Percentiles rank a stretch among this genome's conserved stretches.
Evolutionary conservation across 35 echinoderm and acorn worm genomes (phyloP).

Genomic region (Holothuria glaberrima): DNA sequence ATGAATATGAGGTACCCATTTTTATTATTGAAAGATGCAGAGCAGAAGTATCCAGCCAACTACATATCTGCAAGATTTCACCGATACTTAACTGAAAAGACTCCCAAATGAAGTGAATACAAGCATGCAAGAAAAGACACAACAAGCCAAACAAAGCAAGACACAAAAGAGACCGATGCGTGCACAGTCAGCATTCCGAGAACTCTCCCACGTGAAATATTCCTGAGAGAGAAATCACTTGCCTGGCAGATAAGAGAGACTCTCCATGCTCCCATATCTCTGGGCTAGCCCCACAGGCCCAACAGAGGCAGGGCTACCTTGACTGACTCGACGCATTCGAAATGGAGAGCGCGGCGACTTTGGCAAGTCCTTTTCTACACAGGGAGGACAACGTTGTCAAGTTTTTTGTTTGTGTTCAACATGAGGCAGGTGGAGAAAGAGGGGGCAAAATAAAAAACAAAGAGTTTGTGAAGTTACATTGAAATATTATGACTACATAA

Average conservation of each 20-base stretch:
- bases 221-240: constrained; percentile 54
- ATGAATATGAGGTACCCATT: too few species aligned
- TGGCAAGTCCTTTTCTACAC: constrained; percentile 67
- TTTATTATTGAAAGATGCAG: too few species aligned
- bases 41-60: too few species aligned
- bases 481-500: too few species aligned
- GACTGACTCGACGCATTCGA: constrained; percentile 88
- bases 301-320: constrained; percentile 81
- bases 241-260: constrained; percentile 92
- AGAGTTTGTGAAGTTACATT: too few species aligned
- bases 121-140: constrained; percentile 12
- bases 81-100: too few species aligned
- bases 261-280: constrained; percentile 94
- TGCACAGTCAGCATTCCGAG: constrained; percentile 1
- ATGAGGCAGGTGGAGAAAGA: constrained; percentile 23
- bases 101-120: background rate
- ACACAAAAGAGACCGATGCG: background rate
- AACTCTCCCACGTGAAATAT: background rate
- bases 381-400: constrained; percentile 1
- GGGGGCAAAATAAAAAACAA: background rate
- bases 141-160: constrained; percentile 12
- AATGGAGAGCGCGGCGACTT: constrained; percentile 72
- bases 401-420: background rate
- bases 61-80: too few species aligned
- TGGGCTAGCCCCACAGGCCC: constrained; percentile 87